Percentiles rank a stretch among this genome's conserved stretches.
Evolutionary conservation across 1,140 invertebrate species (phyloP).

Genomic region (Bombus superbus): DNA sequence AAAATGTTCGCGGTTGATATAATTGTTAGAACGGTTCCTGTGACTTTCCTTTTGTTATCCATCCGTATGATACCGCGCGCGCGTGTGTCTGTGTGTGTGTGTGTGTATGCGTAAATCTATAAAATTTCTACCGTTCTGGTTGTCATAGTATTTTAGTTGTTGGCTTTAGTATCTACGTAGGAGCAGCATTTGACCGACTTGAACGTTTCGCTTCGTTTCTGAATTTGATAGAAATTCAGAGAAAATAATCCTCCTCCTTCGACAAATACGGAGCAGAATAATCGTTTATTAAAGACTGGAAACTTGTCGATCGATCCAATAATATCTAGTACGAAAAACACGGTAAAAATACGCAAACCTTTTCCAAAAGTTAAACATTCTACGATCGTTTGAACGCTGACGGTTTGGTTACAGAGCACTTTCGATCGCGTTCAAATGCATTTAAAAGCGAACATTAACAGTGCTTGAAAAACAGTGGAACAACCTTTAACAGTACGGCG

Average conservation of each 20-base stretch:
- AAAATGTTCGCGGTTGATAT: neutral
- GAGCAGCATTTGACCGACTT: too few relatives aligned
- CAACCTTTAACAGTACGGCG: neutral
- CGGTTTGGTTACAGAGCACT: neutral
- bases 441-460: neutral
- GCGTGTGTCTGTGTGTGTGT: fast-evolving
- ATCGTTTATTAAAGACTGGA: neutral
- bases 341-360: neutral
- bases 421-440: neutral
- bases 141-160: neutral
- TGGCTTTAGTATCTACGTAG: too few relatives aligned
- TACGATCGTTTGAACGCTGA: neutral
- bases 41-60: neutral
- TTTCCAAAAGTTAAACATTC: neutral
- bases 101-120: neutral
- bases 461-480: neutral
- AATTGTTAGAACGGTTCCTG: neutral
- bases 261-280: neutral
- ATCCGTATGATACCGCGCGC: neutral
- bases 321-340: neutral
- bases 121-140: neutral
- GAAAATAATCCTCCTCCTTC: too few relatives aligned
- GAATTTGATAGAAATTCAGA: neutral
- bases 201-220: too few relatives aligned
- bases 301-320: neutral